These are phyloP conservation scores for Lepidurus arcticus DNA, from an alignment of 1,140 invertebrate species.

Conservation along the genomic window DNA sequence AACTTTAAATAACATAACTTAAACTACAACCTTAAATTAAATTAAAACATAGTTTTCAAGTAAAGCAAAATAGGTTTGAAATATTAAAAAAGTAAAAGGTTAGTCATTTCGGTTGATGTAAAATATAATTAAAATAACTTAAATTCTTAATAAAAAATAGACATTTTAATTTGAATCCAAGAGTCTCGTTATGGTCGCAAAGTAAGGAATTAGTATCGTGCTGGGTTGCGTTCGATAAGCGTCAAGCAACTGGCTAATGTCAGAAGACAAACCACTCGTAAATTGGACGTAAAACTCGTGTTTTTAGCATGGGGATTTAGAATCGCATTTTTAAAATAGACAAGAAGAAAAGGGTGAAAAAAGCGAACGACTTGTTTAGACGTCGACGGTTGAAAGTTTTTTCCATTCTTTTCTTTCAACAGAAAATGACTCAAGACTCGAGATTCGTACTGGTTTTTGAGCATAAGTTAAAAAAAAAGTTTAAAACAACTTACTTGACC, in stretches of 20 bases:
- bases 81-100: too few relatives aligned
- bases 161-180: too few relatives aligned
- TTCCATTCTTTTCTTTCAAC: not conserved
- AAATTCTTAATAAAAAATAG: too few relatives aligned
- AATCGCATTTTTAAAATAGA: not conserved
- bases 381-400: not conserved
- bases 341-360: not conserved
- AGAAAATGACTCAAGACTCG: constrained; percentile 10
- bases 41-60: not conserved
- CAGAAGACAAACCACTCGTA: constrained; percentile 4
- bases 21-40: not conserved
- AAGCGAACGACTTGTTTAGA: not conserved
- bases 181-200: too few relatives aligned
- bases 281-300: not conserved
- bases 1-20: not conserved
- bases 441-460: not conserved
- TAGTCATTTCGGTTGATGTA: too few relatives aligned
- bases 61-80: not conserved
- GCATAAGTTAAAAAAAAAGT: not conserved
- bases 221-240: not conserved
- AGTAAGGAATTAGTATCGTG: not conserved
- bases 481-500: constrained; percentile 30
- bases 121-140: too few relatives aligned
- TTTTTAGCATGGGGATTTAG: not conserved
- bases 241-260: not conserved